Conservation (phyloP, 2,888 invertebrate species). For the Cabera pusaria region DNA sequence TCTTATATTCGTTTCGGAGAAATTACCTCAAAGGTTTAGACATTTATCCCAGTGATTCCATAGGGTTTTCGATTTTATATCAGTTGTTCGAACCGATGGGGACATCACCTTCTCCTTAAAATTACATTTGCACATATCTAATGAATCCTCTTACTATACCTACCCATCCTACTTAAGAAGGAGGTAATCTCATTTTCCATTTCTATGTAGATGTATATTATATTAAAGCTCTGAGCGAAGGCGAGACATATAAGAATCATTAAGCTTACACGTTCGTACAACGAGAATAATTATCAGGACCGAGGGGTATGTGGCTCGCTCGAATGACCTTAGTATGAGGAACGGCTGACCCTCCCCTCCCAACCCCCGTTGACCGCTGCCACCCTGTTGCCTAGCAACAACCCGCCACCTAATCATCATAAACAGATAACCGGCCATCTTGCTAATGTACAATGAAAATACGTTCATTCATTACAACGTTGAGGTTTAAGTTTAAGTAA, state of each 20-base stretch:
- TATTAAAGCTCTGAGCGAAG: slow-evolving; percentile 26
- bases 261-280: slow-evolving; percentile 68
- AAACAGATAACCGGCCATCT: slow-evolving; percentile 75
- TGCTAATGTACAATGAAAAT: slow-evolving; percentile 48
- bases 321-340: slow-evolving; percentile 69
- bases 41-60: too few relatives aligned
- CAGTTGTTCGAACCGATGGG: too few relatives aligned
- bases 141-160: too few relatives aligned
- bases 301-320: slow-evolving; percentile 52
- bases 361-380: slow-evolving; percentile 71
- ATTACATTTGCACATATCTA: too few relatives aligned
- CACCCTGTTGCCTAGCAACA: slow-evolving; percentile 77
- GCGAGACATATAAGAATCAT: slow-evolving; percentile 57
- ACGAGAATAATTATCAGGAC: slow-evolving; percentile 75
- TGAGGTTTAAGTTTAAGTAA: slow-evolving; percentile 13
- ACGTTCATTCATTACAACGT: slow-evolving; percentile 31
- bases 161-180: neutral
- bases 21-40: too few relatives aligned
- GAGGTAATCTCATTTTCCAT: neutral
- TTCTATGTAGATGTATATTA: slow-evolving; percentile 26
- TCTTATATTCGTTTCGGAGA: too few relatives aligned
- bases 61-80: too few relatives aligned
- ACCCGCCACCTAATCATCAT: slow-evolving; percentile 77
- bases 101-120: too few relatives aligned
- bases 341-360: slow-evolving; percentile 55